Conservation (phyloP, 2,888 invertebrate species). For the Cynaeus angustus region DNA sequence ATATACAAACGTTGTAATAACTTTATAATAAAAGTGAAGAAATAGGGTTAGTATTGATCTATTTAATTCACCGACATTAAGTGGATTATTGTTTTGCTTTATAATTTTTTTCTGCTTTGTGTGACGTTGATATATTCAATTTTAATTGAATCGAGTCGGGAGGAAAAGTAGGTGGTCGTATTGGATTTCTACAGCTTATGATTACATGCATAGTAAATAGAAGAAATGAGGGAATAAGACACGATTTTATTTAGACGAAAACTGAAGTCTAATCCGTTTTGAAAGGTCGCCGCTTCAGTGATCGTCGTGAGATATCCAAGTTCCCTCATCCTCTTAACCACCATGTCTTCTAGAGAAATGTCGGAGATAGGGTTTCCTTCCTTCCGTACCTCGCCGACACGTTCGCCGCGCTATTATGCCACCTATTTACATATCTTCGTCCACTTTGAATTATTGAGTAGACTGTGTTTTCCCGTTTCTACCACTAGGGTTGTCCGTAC, state of each 20-base stretch:
- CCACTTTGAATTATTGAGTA: slow-evolving; percentile 45
- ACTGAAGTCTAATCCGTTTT: no score
- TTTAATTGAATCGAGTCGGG: slow-evolving; percentile 40
- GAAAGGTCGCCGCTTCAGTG: slow-evolving; percentile 48
- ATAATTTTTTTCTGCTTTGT: slow-evolving; percentile 37
- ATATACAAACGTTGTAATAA: slow-evolving; percentile 40
- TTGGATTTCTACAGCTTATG: slow-evolving; percentile 2
- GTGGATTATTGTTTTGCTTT: slow-evolving; percentile 47
- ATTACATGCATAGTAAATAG: not conserved
- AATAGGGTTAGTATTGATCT: slow-evolving; percentile 40
- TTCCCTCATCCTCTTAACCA: slow-evolving; percentile 64
- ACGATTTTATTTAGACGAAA: no score
- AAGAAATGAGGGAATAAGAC: not conserved
- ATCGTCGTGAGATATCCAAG: slow-evolving; percentile 69
- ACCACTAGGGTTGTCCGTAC: not conserved
- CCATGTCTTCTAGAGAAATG: slow-evolving; percentile 66
- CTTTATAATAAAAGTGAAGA: slow-evolving; percentile 42
- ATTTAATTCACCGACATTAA: slow-evolving; percentile 46
- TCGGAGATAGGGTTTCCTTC: slow-evolving; percentile 66
- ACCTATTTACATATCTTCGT: slow-evolving; percentile 49
- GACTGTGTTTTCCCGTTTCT: slow-evolving; percentile 8
- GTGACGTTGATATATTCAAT: slow-evolving; percentile 47
- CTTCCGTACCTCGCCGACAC: slow-evolving; percentile 62
- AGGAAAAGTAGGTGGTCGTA: slow-evolving; percentile 21
- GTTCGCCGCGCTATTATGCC: slow-evolving; percentile 47